These are phyloP conservation scores for Propithecus coquereli DNA, from an alignment of 2,113 vertebrate species.

Conservation along the genomic window DNA sequence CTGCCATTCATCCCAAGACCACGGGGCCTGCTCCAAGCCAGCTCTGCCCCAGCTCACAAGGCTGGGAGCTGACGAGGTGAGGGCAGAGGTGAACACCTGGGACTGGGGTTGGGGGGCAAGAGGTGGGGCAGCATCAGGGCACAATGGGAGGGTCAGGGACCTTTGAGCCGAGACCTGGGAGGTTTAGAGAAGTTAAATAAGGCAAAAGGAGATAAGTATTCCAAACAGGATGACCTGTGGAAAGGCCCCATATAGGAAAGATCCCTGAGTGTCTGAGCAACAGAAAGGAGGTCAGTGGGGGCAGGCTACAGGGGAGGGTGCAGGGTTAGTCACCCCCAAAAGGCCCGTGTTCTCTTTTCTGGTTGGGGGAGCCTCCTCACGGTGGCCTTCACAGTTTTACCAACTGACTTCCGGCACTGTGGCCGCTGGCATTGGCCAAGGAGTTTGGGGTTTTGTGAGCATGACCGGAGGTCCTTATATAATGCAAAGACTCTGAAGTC, in stretches of 20 bases:
- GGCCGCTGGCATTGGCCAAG: neutral
- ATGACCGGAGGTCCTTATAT: fast-evolving
- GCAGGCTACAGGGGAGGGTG: fast-evolving
- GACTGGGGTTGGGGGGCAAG: neutral
- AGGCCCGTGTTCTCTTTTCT: neutral
- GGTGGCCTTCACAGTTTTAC: neutral
- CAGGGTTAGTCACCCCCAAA: no score
- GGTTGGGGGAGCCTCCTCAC: neutral
- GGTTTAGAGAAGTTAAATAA: neutral
- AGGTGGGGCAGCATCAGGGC: neutral
- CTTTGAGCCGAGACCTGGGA: neutral
- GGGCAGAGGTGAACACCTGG: neutral
- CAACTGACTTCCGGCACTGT: fast-evolving
- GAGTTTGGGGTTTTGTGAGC: neutral
- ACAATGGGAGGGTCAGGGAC: neutral
- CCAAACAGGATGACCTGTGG: fast-evolving
- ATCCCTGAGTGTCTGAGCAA: neutral
- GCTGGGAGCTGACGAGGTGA: neutral
- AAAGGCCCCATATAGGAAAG: neutral
- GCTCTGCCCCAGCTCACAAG: neutral
- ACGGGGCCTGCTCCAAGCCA: neutral
- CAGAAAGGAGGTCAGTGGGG: neutral
- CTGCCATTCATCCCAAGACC: neutral
- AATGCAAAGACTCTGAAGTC: neutral
- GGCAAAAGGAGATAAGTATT: neutral